Percentiles rank a stretch among this genome's conserved stretches.
Evolutionary conservation across 2,113 vertebrate species (phyloP).

Genomic region (Eudyptes chrysolophus): DNA sequence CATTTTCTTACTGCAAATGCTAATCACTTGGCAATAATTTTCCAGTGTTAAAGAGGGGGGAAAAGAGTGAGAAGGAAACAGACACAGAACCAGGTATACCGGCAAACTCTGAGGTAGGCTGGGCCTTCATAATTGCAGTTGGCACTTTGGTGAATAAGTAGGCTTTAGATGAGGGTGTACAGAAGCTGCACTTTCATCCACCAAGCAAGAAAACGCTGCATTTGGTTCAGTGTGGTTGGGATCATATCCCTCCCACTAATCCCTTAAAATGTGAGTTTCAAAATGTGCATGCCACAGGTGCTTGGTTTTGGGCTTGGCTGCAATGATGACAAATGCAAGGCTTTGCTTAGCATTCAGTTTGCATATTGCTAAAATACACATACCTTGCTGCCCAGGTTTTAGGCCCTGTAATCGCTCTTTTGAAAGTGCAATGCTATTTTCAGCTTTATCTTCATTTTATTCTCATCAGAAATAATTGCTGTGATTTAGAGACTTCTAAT

Average conservation of each 20-base stretch:
- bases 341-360: not conserved
- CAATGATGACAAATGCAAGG: not conserved
- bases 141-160: not conserved
- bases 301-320: not conserved
- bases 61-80: not conserved
- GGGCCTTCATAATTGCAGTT: not conserved
- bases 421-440: slow-evolving; percentile 30
- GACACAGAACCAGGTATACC: not conserved
- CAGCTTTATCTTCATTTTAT: slow-evolving; percentile 57
- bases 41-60: not conserved
- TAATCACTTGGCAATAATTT: not conserved
- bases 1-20: not conserved
- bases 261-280: not conserved
- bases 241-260: not conserved
- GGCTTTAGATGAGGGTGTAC: not conserved
- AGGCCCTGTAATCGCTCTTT: not conserved
- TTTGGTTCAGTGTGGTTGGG: not conserved
- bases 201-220: fast-evolving
- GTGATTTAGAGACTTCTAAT: slow-evolving; percentile 42
- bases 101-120: not conserved
- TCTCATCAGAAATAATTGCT: slow-evolving; percentile 50
- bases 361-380: not conserved
- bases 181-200: not conserved
- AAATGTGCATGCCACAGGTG: not conserved
- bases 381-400: not conserved